These are phyloP conservation scores for Cherax destructor DNA, from an alignment of 1,140 invertebrate genomes.

Conservation along the genomic window DNA sequence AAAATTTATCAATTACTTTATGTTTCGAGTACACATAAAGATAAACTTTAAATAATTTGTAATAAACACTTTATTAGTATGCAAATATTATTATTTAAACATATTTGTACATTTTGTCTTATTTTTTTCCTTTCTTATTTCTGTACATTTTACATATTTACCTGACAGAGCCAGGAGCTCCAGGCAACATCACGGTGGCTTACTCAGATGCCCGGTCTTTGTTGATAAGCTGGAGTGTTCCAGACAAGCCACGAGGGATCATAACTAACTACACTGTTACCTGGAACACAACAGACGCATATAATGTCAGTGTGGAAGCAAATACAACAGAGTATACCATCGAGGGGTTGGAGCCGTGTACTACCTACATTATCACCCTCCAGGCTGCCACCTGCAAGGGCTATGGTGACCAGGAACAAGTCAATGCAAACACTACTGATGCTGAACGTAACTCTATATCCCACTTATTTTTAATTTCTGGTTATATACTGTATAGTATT, in stretches of 20 bases:
- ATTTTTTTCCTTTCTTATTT: too few relatives aligned
- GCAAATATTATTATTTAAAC: background rate
- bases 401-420: background rate
- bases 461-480: too few relatives aligned
- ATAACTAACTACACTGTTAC: background rate
- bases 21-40: too few relatives aligned
- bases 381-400: background rate
- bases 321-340: background rate
- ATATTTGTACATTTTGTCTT: background rate
- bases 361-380: background rate
- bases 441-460: background rate
- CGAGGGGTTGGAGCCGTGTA: background rate
- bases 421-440: background rate
- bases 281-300: background rate
- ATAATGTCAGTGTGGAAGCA: background rate
- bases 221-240: background rate
- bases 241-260: background rate
- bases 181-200: background rate
- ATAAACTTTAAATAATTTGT: too few relatives aligned
- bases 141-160: background rate
- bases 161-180: background rate
- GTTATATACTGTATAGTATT: too few relatives aligned
- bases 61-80: background rate
- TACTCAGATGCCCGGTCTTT: background rate
- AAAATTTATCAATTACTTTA: too few relatives aligned